phyloP scores from a whole-genome alignment of 2,113 vertebrate genomes.

The Calyptomena viridis region DNA sequence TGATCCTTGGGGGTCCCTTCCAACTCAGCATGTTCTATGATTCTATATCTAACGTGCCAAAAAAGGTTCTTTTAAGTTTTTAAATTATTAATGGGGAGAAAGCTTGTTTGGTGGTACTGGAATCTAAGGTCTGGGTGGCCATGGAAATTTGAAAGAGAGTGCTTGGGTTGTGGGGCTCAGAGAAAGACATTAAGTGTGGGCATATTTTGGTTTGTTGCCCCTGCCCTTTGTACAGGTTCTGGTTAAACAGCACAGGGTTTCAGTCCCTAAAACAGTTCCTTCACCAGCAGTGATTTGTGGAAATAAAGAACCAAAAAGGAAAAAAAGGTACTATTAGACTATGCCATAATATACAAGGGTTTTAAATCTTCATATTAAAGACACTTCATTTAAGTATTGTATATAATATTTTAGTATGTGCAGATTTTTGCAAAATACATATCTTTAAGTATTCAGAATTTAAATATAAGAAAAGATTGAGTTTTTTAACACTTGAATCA shows the following conservation, averaged over 20 bases:
- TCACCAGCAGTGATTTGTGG: background rate
- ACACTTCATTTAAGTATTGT: background rate
- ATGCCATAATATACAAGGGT: background rate
- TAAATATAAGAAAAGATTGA: background rate
- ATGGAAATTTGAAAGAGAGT: background rate
- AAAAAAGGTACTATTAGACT: background rate
- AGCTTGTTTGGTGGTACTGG: background rate
- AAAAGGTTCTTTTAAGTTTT: background rate
- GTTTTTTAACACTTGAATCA: background rate
- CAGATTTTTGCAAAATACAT: background rate
- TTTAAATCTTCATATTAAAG: background rate
- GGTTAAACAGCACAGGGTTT: background rate
- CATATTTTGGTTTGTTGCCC: background rate
- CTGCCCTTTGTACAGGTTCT: background rate
- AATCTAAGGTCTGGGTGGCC: background rate
- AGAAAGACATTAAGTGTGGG: background rate
- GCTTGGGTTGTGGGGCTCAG: background rate
- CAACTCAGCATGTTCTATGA: accelerated
- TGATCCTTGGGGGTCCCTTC: background rate
- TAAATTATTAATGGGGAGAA: background rate
- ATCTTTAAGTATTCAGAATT: background rate
- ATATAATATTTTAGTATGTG: accelerated
- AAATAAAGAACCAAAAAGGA: background rate
- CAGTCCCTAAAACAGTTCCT: background rate
- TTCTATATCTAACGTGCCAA: background rate